These are phyloP conservation scores for Oriolus oriolus DNA, from an alignment of 2,113 vertebrate genomes.

Conservation along the genomic window DNA sequence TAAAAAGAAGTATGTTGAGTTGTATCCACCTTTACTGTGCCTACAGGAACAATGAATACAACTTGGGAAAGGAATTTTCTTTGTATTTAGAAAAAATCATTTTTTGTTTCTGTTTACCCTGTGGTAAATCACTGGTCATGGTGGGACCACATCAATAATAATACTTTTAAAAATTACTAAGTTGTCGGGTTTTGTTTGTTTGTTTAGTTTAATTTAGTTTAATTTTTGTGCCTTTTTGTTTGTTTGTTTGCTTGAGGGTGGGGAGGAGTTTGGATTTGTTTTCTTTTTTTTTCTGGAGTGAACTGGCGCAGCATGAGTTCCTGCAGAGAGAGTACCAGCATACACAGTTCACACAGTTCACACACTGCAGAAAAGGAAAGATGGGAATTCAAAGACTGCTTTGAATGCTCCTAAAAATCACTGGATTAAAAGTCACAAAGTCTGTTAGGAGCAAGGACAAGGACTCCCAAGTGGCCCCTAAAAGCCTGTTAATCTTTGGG, in stretches of 20 bases:
- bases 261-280: background rate
- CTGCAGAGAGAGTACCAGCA: background rate
- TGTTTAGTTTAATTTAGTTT: background rate
- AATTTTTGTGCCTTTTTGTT: background rate
- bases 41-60: background rate
- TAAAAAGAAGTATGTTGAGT: background rate
- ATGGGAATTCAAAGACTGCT: background rate
- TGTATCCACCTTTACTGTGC: background rate
- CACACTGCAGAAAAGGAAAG: background rate
- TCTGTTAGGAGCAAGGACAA: background rate
- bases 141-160: background rate
- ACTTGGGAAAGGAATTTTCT: background rate
- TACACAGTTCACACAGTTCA: background rate
- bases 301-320: background rate
- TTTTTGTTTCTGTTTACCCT: background rate
- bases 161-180: background rate
- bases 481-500: background rate
- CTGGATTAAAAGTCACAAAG: background rate
- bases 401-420: background rate
- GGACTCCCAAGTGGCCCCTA: background rate
- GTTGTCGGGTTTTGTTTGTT: background rate
- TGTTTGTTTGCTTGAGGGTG: background rate
- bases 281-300: background rate
- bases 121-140: background rate
- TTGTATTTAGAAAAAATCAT: background rate